Evolutionary conservation across 1,140 invertebrate species (phyloP), one percentile per base, ranked within the genome.

Genomic region (Drosophila sturtevanti): DNA sequence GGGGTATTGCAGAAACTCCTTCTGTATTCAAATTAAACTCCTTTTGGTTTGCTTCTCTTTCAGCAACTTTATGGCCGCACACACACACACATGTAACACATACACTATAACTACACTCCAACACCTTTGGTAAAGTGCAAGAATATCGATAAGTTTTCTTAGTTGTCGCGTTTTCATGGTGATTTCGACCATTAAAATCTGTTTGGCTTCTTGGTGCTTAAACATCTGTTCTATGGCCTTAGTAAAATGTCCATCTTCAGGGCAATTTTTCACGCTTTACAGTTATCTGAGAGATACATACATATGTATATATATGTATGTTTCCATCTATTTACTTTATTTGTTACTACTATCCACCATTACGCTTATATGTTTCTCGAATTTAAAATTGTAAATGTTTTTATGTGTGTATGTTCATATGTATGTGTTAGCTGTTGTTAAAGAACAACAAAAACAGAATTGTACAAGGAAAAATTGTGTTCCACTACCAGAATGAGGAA

Each of bases 371-470:
- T 72, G 72, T 60, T 16, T 16, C 38, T 65, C 70, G 65, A 75
- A 87, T 77, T 74, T 87, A 72, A 87, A 86, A 85, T 85, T 85
- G 81, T 85, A 85, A 85, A 85, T 80, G 85, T 75, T 80, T 85
- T 79, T 69, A 59, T 68, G 64, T 75, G 71, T 82, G 12, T 38
- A 4, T 38, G 37, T 14, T 12, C 9, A 14, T 81, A 63, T 72
- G 74, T 59, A 59, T 81, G 66, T 67, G 70, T 52, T 51, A 52
- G 52, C 9, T 65, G 59, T n/a, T n/a, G n/a, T n/a, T n/a, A n/a
- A 35, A 58, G 55, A 72, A 56, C 35, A 60, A 1, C 60, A 81
- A 87, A 72, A 69, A 76, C 78, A 87, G n/a, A 62, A 21, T 48
- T 5, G 22, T 38, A 11, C 12, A 14, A 65, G 38, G 73, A 77